Conservation (phyloP, 2,797 vertebrate species). For the Apogon hyalosoma region DNA sequence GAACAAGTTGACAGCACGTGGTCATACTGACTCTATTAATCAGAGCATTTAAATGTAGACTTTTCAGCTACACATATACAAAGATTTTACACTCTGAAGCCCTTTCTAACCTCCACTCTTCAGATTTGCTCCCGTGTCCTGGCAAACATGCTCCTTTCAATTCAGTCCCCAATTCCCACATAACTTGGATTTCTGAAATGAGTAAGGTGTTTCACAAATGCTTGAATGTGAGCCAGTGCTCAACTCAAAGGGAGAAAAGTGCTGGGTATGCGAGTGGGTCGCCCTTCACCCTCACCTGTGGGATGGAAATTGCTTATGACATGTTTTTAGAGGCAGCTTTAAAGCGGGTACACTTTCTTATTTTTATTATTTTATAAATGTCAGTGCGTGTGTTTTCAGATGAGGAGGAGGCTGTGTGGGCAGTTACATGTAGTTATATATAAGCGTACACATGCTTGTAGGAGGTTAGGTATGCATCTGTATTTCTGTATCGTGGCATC, state of each 20-base stretch:
- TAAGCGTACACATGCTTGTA: conserved; percentile 8
- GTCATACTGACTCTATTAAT: no score
- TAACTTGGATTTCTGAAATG: conserved; percentile 48
- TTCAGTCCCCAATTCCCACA: conserved; percentile 41
- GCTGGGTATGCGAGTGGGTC: conserved; percentile 10
- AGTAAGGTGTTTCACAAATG: conserved; percentile 32
- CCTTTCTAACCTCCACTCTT: conserved; percentile 13
- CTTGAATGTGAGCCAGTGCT: conserved; percentile 18
- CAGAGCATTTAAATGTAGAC: no score
- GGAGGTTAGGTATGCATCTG: not conserved
- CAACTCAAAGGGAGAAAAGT: not conserved
- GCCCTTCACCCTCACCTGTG: not conserved
- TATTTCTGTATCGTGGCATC: not conserved
- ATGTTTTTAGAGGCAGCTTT: conserved; percentile 4
- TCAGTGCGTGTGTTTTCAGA: not conserved
- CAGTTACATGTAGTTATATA: not conserved
- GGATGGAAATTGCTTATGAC: conserved; percentile 4
- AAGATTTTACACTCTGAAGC: not conserved
- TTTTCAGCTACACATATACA: no score
- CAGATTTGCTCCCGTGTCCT: conserved; percentile 6
- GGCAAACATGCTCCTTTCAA: conserved; percentile 24
- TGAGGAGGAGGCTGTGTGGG: conserved; percentile 4
- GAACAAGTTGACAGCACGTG: no score
- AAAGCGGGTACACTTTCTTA: conserved; percentile 1
- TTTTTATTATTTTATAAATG: conserved; percentile 1